These are phyloP conservation scores for Apamea crenata DNA, from an alignment of 2,888 invertebrate species.

Conservation along the genomic window DNA sequence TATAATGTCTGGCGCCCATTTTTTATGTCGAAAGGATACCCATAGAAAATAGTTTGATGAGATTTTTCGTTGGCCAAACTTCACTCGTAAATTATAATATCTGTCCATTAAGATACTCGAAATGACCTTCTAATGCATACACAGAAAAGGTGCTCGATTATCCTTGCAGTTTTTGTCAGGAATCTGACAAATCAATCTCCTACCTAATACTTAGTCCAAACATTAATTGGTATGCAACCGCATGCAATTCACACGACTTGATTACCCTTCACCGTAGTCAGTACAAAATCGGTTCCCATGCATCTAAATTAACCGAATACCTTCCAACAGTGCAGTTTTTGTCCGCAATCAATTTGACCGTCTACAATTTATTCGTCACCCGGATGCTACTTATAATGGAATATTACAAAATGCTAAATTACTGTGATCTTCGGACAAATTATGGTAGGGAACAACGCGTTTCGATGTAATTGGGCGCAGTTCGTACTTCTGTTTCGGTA, in stretches of 20 bases:
- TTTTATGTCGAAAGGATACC: constrained; percentile 8
- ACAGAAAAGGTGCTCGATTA: neutral
- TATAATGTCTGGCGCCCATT: constrained; percentile 32
- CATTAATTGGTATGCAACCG: constrained; percentile 23
- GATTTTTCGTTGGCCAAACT: neutral
- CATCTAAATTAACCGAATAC: constrained; percentile 61
- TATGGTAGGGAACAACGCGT: constrained; percentile 79
- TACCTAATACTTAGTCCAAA: constrained; percentile 11
- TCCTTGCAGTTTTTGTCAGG: constrained; percentile 7
- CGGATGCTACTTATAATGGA: constrained; percentile 77
- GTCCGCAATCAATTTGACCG: constrained; percentile 53
- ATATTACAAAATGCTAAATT: constrained; percentile 84
- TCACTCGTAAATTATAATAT: neutral
- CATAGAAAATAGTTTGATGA: too few species aligned
- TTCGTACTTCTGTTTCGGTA: constrained; percentile 72
- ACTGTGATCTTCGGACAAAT: constrained; percentile 84
- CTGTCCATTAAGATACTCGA: neutral
- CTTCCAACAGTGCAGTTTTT: constrained; percentile 63
- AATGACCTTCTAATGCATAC: neutral
- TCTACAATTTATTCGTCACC: constrained; percentile 67
- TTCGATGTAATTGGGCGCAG: constrained; percentile 83
- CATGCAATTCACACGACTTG: constrained; percentile 53
- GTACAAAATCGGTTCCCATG: constrained; percentile 60
- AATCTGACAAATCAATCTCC: constrained; percentile 2
- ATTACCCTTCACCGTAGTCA: constrained; percentile 47